Conservation (phyloP, 2,888 invertebrate species). For the Perizoma flavofasciatum region DNA sequence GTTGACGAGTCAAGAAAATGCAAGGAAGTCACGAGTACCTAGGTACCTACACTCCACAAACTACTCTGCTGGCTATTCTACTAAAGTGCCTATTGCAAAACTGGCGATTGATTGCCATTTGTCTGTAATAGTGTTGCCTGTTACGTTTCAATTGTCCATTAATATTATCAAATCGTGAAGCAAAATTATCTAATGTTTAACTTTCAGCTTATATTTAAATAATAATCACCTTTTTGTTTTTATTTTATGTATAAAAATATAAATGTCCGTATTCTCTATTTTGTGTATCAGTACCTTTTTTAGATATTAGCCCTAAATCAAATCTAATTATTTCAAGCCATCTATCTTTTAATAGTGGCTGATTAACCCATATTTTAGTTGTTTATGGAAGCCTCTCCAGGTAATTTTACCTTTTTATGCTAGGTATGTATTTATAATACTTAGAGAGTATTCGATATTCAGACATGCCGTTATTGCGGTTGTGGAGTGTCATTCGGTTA, state of each 20-base stretch:
- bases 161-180: conserved; percentile 9
- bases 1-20: conserved; percentile 62
- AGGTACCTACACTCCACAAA: conserved; percentile 7
- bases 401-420: too few relatives aligned
- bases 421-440: conserved; percentile 16
- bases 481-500: conserved; percentile 26
- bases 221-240: too few relatives aligned
- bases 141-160: conserved; percentile 24
- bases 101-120: conserved; percentile 59
- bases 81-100: conserved; percentile 55
- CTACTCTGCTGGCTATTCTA: conserved; percentile 49
- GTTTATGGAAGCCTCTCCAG: too few relatives aligned
- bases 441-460: conserved; percentile 17
- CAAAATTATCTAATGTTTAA: conserved; percentile 1
- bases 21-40: conserved; percentile 72
- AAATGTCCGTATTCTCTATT: too few relatives aligned
- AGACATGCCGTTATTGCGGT: conserved; percentile 30
- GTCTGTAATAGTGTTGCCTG: conserved; percentile 47
- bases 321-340: too few relatives aligned
- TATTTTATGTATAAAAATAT: too few relatives aligned
- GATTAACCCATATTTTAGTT: too few relatives aligned
- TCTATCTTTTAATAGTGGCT: too few relatives aligned
- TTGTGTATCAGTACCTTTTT: too few relatives aligned
- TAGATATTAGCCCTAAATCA: too few relatives aligned
- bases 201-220: too few relatives aligned